Conservation (phyloP, 2,113 vertebrate species). For the Pangasianodon hypophthalmus region DNA sequence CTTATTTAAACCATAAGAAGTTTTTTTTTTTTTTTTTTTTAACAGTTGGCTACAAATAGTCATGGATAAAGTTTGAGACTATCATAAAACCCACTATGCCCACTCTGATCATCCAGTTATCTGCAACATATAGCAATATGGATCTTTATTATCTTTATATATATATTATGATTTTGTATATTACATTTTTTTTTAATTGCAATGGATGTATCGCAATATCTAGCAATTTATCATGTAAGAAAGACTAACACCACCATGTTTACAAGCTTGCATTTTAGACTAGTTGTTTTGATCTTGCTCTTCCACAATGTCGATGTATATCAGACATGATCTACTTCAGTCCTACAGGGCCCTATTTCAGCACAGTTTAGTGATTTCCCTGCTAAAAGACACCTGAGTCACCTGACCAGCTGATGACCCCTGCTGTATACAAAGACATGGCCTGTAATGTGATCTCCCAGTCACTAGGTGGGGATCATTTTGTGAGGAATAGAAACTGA, state of each 20-base stretch:
- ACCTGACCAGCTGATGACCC: neutral
- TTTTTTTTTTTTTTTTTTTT: too few relatives aligned
- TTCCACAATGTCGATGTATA: neutral
- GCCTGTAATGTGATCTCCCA: neutral
- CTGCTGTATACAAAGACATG: neutral
- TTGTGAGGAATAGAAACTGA: neutral
- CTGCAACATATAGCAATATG: too few relatives aligned
- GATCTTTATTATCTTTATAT: too few relatives aligned
- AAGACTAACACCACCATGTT: neutral
- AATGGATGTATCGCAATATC: neutral
- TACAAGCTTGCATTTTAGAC: neutral
- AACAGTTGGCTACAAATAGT: too few relatives aligned
- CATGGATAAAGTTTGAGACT: too few relatives aligned
- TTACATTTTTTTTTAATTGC: neutral
- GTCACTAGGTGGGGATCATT: constrained; percentile 11
- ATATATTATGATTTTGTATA: too few relatives aligned
- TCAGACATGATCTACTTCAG: neutral
- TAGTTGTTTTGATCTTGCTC: neutral
- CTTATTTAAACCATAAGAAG: too few relatives aligned
- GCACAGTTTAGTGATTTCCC: neutral
- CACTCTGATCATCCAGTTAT: neutral
- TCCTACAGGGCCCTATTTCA: neutral
- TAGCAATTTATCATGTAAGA: neutral
- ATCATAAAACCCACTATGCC: too few relatives aligned
- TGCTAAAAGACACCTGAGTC: neutral